Conservation (phyloP, 37 sponge, comb jelly and placozoan species). For the Cliona cf. orientalis region DNA sequence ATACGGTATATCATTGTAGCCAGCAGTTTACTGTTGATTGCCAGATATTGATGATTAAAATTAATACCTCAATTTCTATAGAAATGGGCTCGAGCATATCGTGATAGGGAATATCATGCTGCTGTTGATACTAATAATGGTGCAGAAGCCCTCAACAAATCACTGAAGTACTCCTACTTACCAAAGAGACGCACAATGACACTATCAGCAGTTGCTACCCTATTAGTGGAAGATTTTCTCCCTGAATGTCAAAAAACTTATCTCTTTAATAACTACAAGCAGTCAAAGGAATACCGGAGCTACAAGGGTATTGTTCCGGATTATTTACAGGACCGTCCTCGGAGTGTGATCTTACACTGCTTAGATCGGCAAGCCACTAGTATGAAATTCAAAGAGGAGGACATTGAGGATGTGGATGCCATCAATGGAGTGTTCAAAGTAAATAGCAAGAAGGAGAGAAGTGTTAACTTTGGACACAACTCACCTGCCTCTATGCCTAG, state of each 20-base stretch:
- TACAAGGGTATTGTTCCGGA: slow-evolving; percentile 16
- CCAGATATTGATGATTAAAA: no score
- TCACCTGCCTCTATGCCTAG: slow-evolving; percentile 3
- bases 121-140: slow-evolving; percentile 45
- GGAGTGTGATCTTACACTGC: slow-evolving; percentile 22
- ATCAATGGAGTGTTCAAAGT: slow-evolving; percentile 1
- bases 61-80: not conserved
- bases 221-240: slow-evolving; percentile 17
- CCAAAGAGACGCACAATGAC: slow-evolving; percentile 2
- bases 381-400: no score
- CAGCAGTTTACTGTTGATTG: no score
- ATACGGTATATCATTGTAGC: no score
- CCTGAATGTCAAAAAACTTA: slow-evolving; percentile 16
- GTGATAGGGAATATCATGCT: slow-evolving; percentile 8
- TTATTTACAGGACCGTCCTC: slow-evolving; percentile 21
- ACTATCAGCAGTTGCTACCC: not conserved
- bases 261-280: slow-evolving; percentile 9
- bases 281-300: slow-evolving; percentile 6
- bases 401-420: not conserved
- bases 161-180: slow-evolving; percentile 8
- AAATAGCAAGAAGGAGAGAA: not conserved
- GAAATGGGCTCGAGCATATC: slow-evolving; percentile 20
- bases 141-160: slow-evolving; percentile 12
- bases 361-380: slow-evolving; percentile 31
- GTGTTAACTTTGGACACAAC: slow-evolving; percentile 22